Base-by-base conservation (phyloP, 1,140 invertebrate species). In the Helicoverpa armigera region DNA sequence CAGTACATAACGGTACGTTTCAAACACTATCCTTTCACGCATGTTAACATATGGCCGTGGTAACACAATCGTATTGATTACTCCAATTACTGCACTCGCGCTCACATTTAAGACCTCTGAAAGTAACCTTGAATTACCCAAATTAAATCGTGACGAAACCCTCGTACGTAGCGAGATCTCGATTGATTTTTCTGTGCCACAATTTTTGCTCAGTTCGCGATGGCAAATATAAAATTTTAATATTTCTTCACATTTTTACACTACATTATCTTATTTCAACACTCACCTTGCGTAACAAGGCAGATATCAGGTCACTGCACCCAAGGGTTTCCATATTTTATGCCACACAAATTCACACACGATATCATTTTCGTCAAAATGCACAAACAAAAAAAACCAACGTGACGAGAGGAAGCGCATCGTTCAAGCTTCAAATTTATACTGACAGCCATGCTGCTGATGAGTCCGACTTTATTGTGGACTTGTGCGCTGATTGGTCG, bases 391-490 rank as follows among this genome's bases (percentile, higher is more conserved):
- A 95, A 94, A 94, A 93, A 94, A 94, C 90, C 92, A 92, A 93
- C 85, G 90, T 91, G 89, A 91, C 95, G 96, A 96, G 96, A 97
- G 97, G 97, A 96, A 97, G 96, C 96, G 96, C 97, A 97, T 97
- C 95, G 95, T 97, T 95, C 95, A 96, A 96, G 95, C 95, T 96
- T 97, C 97, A 97, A 97, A 97, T 98, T 97, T 97, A 98, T 97
- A 98, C 97, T 98, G 97, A 97, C 97, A 97, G 97, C 97, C 97
- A 97, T 97, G 96, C 96, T 97, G 96, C 96, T 96, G 96, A 96
- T 96, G 96, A 96, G 96, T 96, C 96, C 96, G 96, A 96, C 96
- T 97, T 97, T 97, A 96, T 96, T 96, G 95, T 95, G 94, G 94
- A 94, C 95, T 96, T 95, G 95, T 84, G 75, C 88, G 94, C 94